A percentile compares a stretch with the other conserved stretches of the same genome.
Evolutionary conservation across 1,140 invertebrate species (phyloP).

Genomic region (Spodoptera litura): DNA sequence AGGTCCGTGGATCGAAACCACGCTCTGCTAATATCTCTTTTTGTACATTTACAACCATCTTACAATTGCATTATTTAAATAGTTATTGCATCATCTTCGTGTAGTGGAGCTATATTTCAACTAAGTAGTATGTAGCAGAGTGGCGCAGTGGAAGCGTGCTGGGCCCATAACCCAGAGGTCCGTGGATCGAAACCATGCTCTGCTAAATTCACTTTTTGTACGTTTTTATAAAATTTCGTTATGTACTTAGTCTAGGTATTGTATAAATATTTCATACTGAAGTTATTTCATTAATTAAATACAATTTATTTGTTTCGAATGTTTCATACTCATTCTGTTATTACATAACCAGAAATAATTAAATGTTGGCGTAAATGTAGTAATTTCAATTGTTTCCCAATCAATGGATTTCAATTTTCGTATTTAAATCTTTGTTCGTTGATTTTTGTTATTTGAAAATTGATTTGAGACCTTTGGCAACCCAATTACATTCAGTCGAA

Average conservation of each 20-base stretch:
- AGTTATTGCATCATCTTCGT: neutral
- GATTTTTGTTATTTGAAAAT: conserved; percentile 49
- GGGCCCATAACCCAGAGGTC: conserved; percentile 73
- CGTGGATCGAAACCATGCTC: conserved; percentile 76
- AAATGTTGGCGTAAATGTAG: too few relatives aligned
- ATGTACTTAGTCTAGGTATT: neutral
- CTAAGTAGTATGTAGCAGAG: conserved; percentile 54
- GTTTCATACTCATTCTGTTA: neutral
- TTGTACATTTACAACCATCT: neutral
- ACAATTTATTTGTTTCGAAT: neutral
- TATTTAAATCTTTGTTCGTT: conserved; percentile 26
- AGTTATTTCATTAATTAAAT: too few relatives aligned
- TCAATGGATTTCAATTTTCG: conserved; percentile 23
- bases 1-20: conserved; percentile 75
- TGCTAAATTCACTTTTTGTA: conserved; percentile 57
- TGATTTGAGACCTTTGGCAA: conserved; percentile 52
- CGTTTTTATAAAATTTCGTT: neutral
- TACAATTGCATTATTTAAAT: neutral
- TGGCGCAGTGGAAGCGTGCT: conserved; percentile 74
- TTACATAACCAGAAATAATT: too few relatives aligned
- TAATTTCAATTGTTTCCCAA: conserved; percentile 10
- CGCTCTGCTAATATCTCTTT: conserved; percentile 62
- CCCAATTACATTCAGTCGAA: conserved; percentile 52
- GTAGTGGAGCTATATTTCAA: neutral
- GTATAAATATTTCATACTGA: neutral